Percentiles rank a stretch among this genome's conserved stretches.
phyloP scores from a whole-genome alignment of 1,140 invertebrate species.

The Plutomurus gul region DNA sequence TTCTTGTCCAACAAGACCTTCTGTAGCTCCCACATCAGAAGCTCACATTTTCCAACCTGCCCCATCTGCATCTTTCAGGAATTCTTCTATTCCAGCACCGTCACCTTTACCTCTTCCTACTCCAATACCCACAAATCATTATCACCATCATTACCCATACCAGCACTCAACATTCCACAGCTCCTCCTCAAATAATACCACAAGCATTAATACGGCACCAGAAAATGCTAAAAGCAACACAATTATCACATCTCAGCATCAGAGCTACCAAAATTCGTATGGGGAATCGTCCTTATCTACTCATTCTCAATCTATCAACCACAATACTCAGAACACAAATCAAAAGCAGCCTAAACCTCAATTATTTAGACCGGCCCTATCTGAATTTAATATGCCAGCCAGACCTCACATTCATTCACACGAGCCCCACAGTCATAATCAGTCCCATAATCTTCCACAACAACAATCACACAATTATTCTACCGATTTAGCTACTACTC shows the following conservation, averaged over 20 bases:
- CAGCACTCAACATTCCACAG: neutral
- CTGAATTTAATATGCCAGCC: neutral
- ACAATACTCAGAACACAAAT: neutral
- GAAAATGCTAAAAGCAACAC: too few relatives aligned
- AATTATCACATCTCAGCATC: neutral
- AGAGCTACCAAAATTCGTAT: neutral
- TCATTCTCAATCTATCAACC: neutral
- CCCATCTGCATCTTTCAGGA: neutral
- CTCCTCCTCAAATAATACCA: too few relatives aligned
- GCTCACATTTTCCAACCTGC: neutral
- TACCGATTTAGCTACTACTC: neutral
- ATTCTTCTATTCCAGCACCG: neutral
- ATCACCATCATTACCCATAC: neutral
- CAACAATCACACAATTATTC: neutral
- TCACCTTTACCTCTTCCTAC: neutral
- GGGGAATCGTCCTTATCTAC: neutral
- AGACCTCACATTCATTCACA: neutral
- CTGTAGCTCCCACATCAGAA: neutral
- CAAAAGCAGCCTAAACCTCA: neutral
- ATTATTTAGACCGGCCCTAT: neutral
- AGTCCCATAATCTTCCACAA: too few relatives aligned
- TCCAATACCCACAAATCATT: neutral
- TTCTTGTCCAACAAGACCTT: neutral
- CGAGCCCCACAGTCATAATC: neutral
- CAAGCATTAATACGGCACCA: too few relatives aligned